Evolutionary conservation across 2,888 invertebrate genomes (phyloP).

Genomic region (Stegophylla sp.): DNA sequence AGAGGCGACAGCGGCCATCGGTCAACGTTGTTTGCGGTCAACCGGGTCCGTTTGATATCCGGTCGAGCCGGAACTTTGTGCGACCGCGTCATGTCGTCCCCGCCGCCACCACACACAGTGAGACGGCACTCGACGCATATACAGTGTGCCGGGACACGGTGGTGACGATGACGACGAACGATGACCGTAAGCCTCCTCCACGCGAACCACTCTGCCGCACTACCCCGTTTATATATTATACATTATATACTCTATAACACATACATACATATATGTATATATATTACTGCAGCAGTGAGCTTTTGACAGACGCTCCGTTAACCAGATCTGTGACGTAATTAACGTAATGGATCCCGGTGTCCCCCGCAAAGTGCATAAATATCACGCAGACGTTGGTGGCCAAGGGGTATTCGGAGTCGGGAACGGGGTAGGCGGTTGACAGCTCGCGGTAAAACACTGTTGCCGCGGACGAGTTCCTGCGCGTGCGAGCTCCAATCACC

Average conservation of each 20-base stretch:
- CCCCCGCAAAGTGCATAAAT: slow-evolving; percentile 40
- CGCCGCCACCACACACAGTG: neutral
- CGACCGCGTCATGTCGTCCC: slow-evolving; percentile 13
- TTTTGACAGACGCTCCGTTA: slow-evolving; percentile 31
- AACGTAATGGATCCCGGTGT: slow-evolving; percentile 49
- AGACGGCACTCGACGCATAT: neutral
- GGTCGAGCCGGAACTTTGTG: slow-evolving; percentile 20
- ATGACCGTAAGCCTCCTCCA: too few relatives aligned
- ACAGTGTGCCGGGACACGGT: neutral
- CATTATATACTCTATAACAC: too few relatives aligned
- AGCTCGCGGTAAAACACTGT: slow-evolving; percentile 15
- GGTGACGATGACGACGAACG: neutral
- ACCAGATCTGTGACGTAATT: slow-evolving; percentile 34
- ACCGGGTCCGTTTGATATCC: slow-evolving; percentile 26
- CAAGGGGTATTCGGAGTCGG: neutral
- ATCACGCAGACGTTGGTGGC: neutral
- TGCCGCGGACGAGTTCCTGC: neutral
- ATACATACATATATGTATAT: neutral
- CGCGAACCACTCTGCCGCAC: too few relatives aligned
- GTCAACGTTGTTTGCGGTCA: slow-evolving; percentile 42
- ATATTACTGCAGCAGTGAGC: neutral
- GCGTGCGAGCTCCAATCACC: too few relatives aligned
- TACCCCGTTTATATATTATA: too few relatives aligned
- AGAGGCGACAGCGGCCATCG: neutral
- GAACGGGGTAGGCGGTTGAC: slow-evolving; percentile 4